Percentiles rank a stretch among this genome's conserved stretches.
These are phyloP conservation scores for Cryptoblepharus egeriae DNA, from an alignment of 2,797 vertebrate genomes.

Conservation along the genomic window DNA sequence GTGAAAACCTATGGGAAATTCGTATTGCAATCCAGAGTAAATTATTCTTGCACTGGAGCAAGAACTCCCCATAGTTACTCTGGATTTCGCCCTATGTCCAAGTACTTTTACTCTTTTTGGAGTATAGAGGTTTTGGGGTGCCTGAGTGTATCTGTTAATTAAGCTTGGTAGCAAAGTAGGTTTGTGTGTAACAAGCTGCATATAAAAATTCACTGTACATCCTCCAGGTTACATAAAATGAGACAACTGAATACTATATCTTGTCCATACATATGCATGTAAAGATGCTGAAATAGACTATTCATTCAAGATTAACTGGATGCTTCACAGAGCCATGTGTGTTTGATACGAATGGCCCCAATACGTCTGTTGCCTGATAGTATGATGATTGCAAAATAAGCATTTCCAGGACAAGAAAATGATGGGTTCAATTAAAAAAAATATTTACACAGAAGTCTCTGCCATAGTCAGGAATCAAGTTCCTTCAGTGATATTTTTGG, in stretches of 20 bases:
- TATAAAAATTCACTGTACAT: not conserved
- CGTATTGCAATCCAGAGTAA: no score
- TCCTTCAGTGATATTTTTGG: not conserved
- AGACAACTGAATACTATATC: not conserved
- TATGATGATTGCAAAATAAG: no score
- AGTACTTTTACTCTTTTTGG: not conserved
- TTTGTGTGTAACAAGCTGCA: not conserved
- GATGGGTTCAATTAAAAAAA: not conserved
- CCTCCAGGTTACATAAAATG: no score
- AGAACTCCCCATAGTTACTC: no score
- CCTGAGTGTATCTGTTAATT: not conserved
- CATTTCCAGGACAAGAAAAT: not conserved
- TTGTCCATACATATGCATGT: not conserved
- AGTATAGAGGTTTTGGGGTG: not conserved
- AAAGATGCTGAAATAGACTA: not conserved
- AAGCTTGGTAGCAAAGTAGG: not conserved
- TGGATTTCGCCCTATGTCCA: no score
- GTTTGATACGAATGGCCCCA: not conserved
- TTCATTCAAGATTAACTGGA: not conserved
- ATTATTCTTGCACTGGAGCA: no score
- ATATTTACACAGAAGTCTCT: not conserved
- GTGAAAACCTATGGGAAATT: no score
- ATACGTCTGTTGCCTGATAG: not conserved
- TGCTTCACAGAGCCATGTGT: not conserved
- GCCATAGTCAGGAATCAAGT: not conserved